Evolutionary conservation across 2,888 invertebrate species (phyloP).

Genomic region (Leistus spinibarbis): DNA sequence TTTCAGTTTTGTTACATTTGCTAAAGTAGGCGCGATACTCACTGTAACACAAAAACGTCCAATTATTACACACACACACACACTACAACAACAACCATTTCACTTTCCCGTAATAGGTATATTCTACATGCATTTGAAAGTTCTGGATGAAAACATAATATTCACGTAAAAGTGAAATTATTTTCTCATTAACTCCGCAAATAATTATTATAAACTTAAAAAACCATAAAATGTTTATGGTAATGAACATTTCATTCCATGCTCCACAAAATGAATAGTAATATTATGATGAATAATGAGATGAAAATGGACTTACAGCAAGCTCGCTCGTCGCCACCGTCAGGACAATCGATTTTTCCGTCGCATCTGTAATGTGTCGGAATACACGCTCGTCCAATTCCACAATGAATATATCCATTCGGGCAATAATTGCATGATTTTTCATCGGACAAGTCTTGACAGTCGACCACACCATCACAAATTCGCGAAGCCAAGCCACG

Average conservation of each 20-base stretch:
- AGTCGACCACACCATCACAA: conserved; percentile 87
- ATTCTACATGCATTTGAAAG: background rate
- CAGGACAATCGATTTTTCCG: conserved; percentile 82
- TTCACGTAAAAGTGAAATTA: background rate
- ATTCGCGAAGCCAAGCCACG: conserved; percentile 77
- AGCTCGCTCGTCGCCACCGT: conserved; percentile 84
- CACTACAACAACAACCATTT: background rate
- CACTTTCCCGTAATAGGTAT: background rate
- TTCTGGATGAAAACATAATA: background rate
- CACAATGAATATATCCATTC: conserved; percentile 76
- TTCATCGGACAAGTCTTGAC: conserved; percentile 83
- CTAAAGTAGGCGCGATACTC: conserved; percentile 73
- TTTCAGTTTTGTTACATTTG: conserved; percentile 66
- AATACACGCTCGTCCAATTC: conserved; percentile 77
- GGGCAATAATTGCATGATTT: conserved; percentile 79
- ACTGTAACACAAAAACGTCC: conserved; percentile 60
- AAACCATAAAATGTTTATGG: background rate
- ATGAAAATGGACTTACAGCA: conserved; percentile 70
- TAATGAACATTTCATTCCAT: background rate
- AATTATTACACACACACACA: too few relatives aligned
- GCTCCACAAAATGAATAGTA: background rate
- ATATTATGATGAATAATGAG: background rate
- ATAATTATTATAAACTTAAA: background rate
- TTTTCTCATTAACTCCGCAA: background rate
- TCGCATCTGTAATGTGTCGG: conserved; percentile 76